Conservation (phyloP, 2,797 vertebrate species). For the Sorex maritimensis region DNA sequence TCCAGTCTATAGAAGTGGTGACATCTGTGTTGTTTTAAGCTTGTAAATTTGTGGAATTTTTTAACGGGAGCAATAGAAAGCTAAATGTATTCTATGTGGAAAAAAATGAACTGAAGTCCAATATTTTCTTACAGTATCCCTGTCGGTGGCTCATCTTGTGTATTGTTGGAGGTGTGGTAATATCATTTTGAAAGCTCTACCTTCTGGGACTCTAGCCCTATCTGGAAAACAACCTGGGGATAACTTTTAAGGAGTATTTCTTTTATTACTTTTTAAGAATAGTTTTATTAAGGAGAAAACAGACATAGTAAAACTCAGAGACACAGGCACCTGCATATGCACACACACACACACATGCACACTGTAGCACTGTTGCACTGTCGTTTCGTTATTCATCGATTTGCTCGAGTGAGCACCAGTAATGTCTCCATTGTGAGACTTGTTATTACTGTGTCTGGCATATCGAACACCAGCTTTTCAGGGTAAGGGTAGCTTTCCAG, state of each 20-base stretch:
- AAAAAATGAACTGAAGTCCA: not conserved
- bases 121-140: not conserved
- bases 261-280: too few species aligned
- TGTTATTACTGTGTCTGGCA: too few species aligned
- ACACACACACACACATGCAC: too few species aligned
- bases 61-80: not conserved
- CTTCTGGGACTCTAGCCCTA: not conserved
- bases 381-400: too few species aligned
- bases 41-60: constrained; percentile 47
- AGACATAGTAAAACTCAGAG: not conserved
- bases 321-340: too few species aligned
- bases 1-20: constrained; percentile 9
- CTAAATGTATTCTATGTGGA: not conserved
- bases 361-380: too few species aligned
- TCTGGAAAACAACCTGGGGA: not conserved
- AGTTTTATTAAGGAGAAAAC: too few species aligned
- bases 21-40: constrained; percentile 34
- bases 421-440: too few species aligned
- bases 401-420: too few species aligned
- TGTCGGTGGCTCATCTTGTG: not conserved
- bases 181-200: not conserved
- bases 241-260: not conserved
- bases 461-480: too few species aligned
- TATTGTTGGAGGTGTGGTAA: not conserved
- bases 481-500: too few species aligned